A percentile compares a stretch with the other conserved stretches of the same genome.
These are phyloP conservation scores for Xestia sexstrigata DNA, from an alignment of 2,888 invertebrate genomes.

Conservation along the genomic window DNA sequence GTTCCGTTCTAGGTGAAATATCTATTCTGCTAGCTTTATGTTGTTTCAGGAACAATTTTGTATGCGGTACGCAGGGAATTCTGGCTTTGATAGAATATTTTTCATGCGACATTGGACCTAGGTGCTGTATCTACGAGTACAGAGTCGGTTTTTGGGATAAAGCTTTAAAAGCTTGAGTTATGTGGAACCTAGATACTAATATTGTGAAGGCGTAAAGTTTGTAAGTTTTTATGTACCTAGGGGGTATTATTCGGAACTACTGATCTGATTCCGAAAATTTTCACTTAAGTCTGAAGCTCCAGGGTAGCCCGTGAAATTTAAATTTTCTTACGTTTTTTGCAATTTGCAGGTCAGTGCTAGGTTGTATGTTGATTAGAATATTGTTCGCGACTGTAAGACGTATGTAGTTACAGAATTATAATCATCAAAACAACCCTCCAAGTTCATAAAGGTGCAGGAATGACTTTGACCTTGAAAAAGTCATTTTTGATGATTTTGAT, in stretches of 20 bases:
- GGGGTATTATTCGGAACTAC: background rate
- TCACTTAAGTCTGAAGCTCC: too few relatives aligned
- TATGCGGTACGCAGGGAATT: background rate
- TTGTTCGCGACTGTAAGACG: too few relatives aligned
- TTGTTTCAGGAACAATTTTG: conserved; percentile 18
- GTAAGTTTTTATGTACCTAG: background rate
- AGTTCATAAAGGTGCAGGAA: too few relatives aligned
- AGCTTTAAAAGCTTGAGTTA: background rate
- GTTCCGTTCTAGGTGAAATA: conserved; percentile 35
- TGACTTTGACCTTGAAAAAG: too few relatives aligned
- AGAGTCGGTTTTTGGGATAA: background rate
- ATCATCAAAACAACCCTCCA: too few relatives aligned
- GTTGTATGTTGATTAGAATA: too few relatives aligned
- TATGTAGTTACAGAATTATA: too few relatives aligned
- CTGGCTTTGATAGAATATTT: background rate
- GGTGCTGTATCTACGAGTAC: background rate
- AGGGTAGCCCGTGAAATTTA: too few relatives aligned
- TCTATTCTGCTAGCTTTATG: conserved; percentile 27
- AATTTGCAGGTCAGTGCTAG: too few relatives aligned
- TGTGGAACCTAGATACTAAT: background rate
- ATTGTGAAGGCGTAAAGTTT: background rate
- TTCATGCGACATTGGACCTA: background rate
- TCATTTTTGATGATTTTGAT: too few relatives aligned
- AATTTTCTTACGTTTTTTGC: too few relatives aligned
- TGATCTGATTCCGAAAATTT: background rate